Conservation (phyloP, 2,888 invertebrate species). For the Morinoia aosen region DNA sequence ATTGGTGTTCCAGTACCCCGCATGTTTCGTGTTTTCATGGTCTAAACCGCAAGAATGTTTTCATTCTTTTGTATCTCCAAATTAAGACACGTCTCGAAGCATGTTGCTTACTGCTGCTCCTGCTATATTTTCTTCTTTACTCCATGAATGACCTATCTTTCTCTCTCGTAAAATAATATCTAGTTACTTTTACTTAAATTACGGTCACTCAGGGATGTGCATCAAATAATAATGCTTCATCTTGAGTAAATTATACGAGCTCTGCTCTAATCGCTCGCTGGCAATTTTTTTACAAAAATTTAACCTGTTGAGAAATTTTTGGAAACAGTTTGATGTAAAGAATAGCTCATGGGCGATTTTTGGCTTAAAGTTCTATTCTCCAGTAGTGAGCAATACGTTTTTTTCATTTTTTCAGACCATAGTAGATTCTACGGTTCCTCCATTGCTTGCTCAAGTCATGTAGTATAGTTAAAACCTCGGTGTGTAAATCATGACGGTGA, state of each 20-base stretch:
- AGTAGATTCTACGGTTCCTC: not conserved
- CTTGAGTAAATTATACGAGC: not conserved
- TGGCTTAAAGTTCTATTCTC: not conserved
- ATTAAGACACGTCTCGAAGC: slow-evolving; percentile 4
- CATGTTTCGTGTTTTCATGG: not conserved
- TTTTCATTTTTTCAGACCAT: not conserved
- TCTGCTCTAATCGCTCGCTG: not conserved
- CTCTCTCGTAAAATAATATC: not conserved
- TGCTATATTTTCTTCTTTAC: slow-evolving; percentile 6
- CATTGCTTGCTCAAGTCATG: not conserved
- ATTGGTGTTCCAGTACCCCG: slow-evolving; percentile 11
- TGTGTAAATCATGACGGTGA: not conserved
- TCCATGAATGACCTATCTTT: not conserved
- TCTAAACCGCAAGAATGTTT: not conserved
- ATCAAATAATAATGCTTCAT: not conserved
- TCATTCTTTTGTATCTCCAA: not conserved
- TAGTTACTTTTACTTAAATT: not conserved
- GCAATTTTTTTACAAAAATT: not conserved
- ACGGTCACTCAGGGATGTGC: not conserved
- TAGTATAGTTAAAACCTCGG: not conserved
- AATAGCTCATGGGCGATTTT: not conserved
- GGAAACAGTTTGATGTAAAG: not conserved
- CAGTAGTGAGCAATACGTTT: not conserved
- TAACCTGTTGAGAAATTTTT: not conserved
- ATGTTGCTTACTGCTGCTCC: slow-evolving; percentile 12